phyloP scores from a whole-genome alignment of 2,113 vertebrate genomes.

The Crotalus viridis region DNA sequence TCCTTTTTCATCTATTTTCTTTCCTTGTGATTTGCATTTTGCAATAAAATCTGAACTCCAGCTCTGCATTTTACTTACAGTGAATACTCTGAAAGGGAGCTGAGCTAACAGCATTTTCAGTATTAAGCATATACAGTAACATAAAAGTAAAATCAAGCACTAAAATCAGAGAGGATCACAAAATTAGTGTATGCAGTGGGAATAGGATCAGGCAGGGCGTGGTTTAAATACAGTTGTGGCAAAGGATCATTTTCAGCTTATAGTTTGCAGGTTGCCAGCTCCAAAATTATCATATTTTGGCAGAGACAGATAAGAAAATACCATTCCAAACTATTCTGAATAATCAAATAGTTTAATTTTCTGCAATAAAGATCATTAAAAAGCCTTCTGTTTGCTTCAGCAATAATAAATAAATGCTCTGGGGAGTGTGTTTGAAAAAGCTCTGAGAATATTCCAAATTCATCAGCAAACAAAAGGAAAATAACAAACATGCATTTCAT shows the following conservation, averaged over 20 bases:
- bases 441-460: slow-evolving; percentile 14
- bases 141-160: background rate
- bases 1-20: background rate
- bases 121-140: too few relatives aligned
- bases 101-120: background rate
- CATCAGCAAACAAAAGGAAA: slow-evolving; percentile 22
- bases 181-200: background rate
- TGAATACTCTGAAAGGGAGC: background rate
- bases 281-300: slow-evolving; percentile 27
- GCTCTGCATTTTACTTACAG: background rate
- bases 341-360: slow-evolving; percentile 60
- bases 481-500: slow-evolving; percentile 35
- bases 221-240: background rate
- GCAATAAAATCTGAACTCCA: background rate
- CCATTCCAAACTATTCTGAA: slow-evolving; percentile 37
- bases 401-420: slow-evolving; percentile 50
- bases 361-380: slow-evolving; percentile 57
- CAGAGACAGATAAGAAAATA: slow-evolving; percentile 44
- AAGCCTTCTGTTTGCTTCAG: slow-evolving; percentile 37
- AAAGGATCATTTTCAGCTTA: too few relatives aligned
- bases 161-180: background rate
- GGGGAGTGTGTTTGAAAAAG: slow-evolving; percentile 32
- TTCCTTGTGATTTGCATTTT: background rate
- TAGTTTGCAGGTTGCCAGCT: background rate
- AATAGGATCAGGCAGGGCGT: background rate